phyloP scores from a whole-genome alignment of 2,888 invertebrate genomes.

The Rhorus exstirpatorius region DNA sequence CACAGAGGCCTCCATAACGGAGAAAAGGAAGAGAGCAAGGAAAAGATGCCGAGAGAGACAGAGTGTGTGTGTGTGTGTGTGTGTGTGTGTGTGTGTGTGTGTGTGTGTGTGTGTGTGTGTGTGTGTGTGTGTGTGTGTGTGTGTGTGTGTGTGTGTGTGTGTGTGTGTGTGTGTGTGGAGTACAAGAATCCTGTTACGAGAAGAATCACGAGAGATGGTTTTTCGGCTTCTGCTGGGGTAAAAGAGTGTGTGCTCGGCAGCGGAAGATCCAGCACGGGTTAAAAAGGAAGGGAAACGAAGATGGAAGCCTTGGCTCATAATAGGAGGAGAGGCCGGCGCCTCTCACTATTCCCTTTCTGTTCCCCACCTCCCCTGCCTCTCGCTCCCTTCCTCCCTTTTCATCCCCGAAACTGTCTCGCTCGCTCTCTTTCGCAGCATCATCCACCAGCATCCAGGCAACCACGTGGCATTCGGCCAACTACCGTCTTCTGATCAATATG shows the following conservation, averaged over 20 bases:
- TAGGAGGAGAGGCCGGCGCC: conserved; percentile 85
- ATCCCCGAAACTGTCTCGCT: conserved; percentile 29
- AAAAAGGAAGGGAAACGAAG: conserved; percentile 79
- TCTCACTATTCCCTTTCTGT: conserved; percentile 52
- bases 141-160: too few species aligned
- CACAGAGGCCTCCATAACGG: too few species aligned
- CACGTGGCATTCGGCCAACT: conserved; percentile 86
- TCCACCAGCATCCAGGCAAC: conserved; percentile 72
- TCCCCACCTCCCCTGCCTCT: too few species aligned
- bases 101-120: too few species aligned
- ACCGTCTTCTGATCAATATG: conserved; percentile 86
- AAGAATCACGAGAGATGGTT: conserved; percentile 72
- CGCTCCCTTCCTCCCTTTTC: conserved; percentile 30
- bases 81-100: too few species aligned
- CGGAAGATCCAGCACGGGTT: conserved; percentile 72
- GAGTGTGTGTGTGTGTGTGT: too few species aligned
- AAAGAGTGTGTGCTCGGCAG: conserved; percentile 65
- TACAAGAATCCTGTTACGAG: too few species aligned
- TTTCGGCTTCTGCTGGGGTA: conserved; percentile 70
- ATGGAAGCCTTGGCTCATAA: conserved; percentile 85
- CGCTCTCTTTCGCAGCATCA: conserved; percentile 82
- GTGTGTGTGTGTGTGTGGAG: too few species aligned
- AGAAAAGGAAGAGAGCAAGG: too few species aligned
- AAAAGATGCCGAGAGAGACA: too few species aligned
- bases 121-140: too few species aligned